Conservation (phyloP, 2,888 invertebrate genomes). For the Melanostoma mellinum region DNA sequence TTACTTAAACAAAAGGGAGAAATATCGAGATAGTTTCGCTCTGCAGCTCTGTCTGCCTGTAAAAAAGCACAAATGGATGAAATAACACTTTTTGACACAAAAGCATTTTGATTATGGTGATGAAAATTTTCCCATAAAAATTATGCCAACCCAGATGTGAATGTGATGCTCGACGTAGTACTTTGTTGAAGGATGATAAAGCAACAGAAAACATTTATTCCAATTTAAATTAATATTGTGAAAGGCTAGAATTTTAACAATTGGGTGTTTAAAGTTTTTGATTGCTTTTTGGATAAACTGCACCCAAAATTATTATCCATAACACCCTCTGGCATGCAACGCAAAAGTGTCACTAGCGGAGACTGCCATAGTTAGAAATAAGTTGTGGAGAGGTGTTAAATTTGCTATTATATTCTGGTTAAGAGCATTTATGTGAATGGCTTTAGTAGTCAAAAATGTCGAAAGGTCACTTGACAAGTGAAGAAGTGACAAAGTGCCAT, state of each 20-base stretch:
- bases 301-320: too few species aligned
- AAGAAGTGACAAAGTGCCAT: too few species aligned
- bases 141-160: conserved; percentile 10
- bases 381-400: too few species aligned
- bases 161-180: neutral
- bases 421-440: too few species aligned
- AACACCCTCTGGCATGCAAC: too few species aligned
- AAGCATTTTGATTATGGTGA: conserved; percentile 57
- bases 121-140: conserved; percentile 34
- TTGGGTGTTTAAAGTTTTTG: too few species aligned
- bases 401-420: too few species aligned
- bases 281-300: too few species aligned
- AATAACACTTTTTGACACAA: conserved; percentile 38
- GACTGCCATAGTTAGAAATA: too few species aligned
- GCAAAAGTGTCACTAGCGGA: too few species aligned
- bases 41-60: conserved; percentile 1
- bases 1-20: conserved; percentile 39
- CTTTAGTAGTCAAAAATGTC: too few species aligned
- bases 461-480: too few species aligned
- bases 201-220: conserved; percentile 11
- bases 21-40: conserved; percentile 19
- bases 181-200: conserved; percentile 15
- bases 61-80: conserved; percentile 4
- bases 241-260: neutral
- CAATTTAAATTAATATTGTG: neutral